Evolutionary conservation across 2,113 vertebrate species (phyloP).

Genomic region (Athene cunicularia): DNA sequence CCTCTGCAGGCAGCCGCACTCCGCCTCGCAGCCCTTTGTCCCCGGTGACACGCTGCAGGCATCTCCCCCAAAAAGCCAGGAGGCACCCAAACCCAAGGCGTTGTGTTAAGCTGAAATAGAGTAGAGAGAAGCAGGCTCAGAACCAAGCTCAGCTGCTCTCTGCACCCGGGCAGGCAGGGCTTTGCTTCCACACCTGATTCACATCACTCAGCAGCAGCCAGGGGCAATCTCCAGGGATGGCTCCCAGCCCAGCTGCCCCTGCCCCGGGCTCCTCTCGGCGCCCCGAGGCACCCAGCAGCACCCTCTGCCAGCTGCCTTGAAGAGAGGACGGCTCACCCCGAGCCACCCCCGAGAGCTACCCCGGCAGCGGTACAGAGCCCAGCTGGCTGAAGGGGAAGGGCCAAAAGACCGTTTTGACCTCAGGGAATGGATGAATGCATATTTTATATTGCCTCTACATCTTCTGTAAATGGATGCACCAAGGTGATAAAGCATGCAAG

Average conservation of each 20-base stretch:
- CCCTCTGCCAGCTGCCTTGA: not conserved
- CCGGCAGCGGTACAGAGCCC: not conserved
- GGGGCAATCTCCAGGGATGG: not conserved
- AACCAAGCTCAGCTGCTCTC: not conserved
- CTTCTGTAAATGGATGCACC: not conserved
- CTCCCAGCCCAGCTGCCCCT: not conserved
- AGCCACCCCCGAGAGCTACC: not conserved
- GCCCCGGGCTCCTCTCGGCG: not conserved
- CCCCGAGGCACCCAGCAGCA: not conserved
- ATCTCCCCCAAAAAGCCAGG: not conserved
- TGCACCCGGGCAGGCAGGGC: not conserved
- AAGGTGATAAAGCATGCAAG: not conserved
- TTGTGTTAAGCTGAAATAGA: accelerated
- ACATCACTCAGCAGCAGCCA: not conserved
- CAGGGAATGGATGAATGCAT: not conserved
- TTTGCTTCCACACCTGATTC: not conserved
- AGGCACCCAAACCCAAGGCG: too few species aligned
- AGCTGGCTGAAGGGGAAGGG: not conserved
- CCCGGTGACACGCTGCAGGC: accelerated
- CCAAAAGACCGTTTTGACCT: not conserved
- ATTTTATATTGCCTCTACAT: not conserved
- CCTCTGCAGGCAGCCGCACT: not conserved
- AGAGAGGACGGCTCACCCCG: not conserved
- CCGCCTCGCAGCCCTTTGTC: not conserved
- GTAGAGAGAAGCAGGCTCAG: not conserved